Evolutionary conservation across 2,888 invertebrate genomes (phyloP), one percentile per base, ranked within the genome.

Genomic region (Xylophagus ater): DNA sequence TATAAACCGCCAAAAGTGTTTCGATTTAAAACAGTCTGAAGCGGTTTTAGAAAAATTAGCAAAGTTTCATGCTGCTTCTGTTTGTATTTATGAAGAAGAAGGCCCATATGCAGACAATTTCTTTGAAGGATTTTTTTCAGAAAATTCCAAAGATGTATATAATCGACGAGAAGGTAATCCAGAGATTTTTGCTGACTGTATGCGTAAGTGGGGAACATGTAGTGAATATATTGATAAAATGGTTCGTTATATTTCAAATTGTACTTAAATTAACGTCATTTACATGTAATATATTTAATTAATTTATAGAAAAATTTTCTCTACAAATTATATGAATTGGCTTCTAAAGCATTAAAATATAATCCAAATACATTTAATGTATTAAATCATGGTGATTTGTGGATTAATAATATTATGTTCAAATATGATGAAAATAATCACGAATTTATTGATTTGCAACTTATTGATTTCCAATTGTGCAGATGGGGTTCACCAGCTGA

Each of bases 401-500:
- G 60, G 59, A 49, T 55, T 10, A 59, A 59, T 25, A 59, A 59
- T 23, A 48, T 59, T 0, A 54, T 61, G 48, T 60, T 60, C 15
- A 49, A 54, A 23, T 49, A 59, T 38, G 31, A 49, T 17, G 49
- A 54, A 13, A 13, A 17, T 14, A 49, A 55, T 13, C 6, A 12
- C 6, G 52, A 50, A 0, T 53, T 56, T 9, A 52, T 60, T 14
- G 53, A 54, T 18, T 37, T 55, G 1, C 39, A 52, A 1, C 46
- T 61, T n/a, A 41, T 60, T 4, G 62, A 62, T 41, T 60, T 51
- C 36, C 62, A 61, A 47, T 26, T 46, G 8, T 46, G 46, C 15
- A 45, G 45, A 20, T 52, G 49, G 41, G 57, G 56, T 2, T 50
- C 58, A 2, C 56, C 55, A 2, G 47, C 50, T 0, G 47, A 49